These are phyloP conservation scores for Chiridota heheva DNA, from an alignment of 35 echinoderm and acorn worm genomes.

Conservation along the genomic window DNA sequence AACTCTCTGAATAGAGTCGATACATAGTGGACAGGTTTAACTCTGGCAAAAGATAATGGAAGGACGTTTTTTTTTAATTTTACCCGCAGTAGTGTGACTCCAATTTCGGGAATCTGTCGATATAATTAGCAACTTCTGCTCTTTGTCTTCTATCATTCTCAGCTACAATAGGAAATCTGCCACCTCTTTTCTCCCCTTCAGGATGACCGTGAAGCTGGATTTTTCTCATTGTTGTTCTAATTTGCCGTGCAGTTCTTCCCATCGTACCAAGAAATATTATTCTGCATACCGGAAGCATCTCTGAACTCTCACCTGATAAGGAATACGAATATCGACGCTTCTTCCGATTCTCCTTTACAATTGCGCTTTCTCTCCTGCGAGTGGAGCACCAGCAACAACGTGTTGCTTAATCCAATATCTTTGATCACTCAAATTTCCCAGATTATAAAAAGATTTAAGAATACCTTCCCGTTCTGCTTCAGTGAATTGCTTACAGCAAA, in stretches of 20 bases:
- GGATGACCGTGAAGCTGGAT: not conserved
- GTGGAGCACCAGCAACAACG: not conserved
- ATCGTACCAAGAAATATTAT: constrained; percentile 46
- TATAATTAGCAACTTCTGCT: constrained; percentile 43
- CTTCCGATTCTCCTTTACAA: constrained; percentile 8
- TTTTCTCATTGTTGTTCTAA: constrained; percentile 16
- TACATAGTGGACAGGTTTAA: constrained; percentile 49
- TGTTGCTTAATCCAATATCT: constrained; percentile 43
- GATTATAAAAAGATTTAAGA: not conserved
- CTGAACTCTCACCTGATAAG: constrained; percentile 1
- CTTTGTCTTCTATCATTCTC: constrained; percentile 13
- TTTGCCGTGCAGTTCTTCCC: constrained; percentile 11
- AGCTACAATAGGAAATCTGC: not conserved
- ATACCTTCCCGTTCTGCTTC: constrained; percentile 1
- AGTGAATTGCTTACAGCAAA: not conserved
- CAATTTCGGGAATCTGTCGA: constrained; percentile 59
- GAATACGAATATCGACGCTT: constrained; percentile 24
- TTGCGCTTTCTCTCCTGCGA: not conserved
- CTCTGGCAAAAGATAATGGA: constrained; percentile 53
- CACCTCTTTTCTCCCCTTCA: constrained; percentile 44
- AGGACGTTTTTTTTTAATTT: not conserved
- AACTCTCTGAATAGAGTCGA: constrained; percentile 28
- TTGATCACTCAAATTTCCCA: constrained; percentile 28
- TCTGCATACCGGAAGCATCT: constrained; percentile 18
- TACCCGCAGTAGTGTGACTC: constrained; percentile 60